Evolutionary conservation across 2,888 invertebrate species (phyloP).

Genomic region (Dilophus febrilis): DNA sequence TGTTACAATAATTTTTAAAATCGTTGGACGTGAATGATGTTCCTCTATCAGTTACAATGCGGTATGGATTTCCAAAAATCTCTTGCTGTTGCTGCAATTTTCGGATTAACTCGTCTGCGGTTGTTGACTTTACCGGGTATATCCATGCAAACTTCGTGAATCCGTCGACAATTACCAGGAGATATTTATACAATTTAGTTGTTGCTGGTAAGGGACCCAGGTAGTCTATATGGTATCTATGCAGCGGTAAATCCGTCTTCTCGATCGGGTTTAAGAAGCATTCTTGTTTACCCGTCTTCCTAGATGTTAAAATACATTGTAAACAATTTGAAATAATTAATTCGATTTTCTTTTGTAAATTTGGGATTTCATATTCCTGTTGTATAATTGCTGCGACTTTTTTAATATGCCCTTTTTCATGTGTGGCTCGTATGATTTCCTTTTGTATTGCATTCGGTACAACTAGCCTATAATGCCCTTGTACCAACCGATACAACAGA

Average conservation of each 20-base stretch:
- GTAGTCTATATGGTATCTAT: slow-evolving; percentile 20
- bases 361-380: slow-evolving; percentile 5
- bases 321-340: too few species aligned
- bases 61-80: slow-evolving; percentile 7
- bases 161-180: not conserved
- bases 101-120: slow-evolving; percentile 8
- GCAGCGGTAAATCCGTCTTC: slow-evolving; percentile 17
- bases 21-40: slow-evolving; percentile 10
- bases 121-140: slow-evolving; percentile 11
- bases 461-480: slow-evolving; percentile 7
- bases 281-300: slow-evolving; percentile 15
- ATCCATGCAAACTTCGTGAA: slow-evolving; percentile 6
- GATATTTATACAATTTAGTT: slow-evolving; percentile 12
- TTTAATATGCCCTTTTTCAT: slow-evolving; percentile 22
- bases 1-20: slow-evolving; percentile 4
- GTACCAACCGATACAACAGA: slow-evolving; percentile 8
- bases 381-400: slow-evolving; percentile 7
- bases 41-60: slow-evolving; percentile 10
- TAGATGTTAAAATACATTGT: not conserved
- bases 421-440: slow-evolving; percentile 14
- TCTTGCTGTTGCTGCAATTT: slow-evolving; percentile 5
- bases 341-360: slow-evolving; percentile 4
- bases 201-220: slow-evolving; percentile 18
- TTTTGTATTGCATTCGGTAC: slow-evolving; percentile 5
- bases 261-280: slow-evolving; percentile 18